Evolutionary conservation across 1,140 invertebrate species (phyloP).

Genomic region (Geopemphigus sp.): DNA sequence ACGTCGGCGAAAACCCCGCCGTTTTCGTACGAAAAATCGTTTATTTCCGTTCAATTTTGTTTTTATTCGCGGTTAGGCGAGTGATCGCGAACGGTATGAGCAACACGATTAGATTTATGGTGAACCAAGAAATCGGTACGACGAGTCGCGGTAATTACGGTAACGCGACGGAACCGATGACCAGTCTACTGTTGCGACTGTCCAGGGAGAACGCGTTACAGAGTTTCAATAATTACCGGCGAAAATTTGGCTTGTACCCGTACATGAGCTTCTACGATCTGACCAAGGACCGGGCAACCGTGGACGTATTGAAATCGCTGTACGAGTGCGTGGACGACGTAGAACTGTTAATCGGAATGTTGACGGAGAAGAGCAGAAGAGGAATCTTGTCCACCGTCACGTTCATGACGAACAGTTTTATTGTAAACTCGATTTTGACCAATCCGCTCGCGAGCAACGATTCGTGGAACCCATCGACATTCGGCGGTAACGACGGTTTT

Average conservation of each 20-base stretch:
- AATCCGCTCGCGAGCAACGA: background rate
- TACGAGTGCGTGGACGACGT: background rate
- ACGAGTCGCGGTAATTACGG: background rate
- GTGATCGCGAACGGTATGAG: background rate
- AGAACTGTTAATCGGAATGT: background rate
- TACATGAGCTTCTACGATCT: background rate
- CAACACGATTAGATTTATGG: background rate
- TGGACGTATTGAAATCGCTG: background rate
- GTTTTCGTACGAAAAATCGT: too few relatives aligned
- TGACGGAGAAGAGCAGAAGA: background rate
- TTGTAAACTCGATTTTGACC: conserved; percentile 12
- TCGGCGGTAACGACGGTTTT: background rate
- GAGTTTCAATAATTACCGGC: conserved; percentile 22
- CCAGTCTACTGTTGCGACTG: background rate
- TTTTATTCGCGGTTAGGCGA: background rate
- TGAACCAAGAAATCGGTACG: background rate
- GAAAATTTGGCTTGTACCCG: background rate
- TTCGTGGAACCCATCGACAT: background rate
- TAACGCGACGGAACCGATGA: background rate
- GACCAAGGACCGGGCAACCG: background rate
- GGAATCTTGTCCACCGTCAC: background rate
- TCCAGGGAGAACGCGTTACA: background rate
- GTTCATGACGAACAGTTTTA: background rate
- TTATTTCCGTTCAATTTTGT: background rate
- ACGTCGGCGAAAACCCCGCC: too few relatives aligned